Percentiles rank a stretch among this genome's conserved stretches.
phyloP scores from a whole-genome alignment of 2,113 vertebrate genomes.

The Talpa occidentalis region DNA sequence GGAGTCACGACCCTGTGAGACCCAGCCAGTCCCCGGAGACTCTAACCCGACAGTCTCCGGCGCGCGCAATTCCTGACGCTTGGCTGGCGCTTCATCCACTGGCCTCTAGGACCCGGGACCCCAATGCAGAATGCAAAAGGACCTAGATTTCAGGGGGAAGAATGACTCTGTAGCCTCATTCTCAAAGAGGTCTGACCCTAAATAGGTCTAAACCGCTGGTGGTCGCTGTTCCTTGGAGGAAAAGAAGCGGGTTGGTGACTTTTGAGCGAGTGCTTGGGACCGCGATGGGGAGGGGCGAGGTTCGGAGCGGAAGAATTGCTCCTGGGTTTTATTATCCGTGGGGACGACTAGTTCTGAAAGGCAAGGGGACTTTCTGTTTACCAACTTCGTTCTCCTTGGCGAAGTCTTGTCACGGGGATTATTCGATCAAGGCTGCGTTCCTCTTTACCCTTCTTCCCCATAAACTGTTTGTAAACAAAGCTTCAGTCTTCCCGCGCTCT shows the following conservation, averaged over 20 bases:
- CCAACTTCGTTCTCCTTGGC: neutral
- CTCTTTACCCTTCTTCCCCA: neutral
- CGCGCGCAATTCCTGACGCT: no score
- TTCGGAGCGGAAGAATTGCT: neutral
- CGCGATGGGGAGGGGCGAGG: neutral
- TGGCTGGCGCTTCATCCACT: neutral
- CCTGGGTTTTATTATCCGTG: neutral
- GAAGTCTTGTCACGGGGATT: neutral
- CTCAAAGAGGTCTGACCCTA: neutral
- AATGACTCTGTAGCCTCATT: neutral
- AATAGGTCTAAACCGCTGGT: constrained; percentile 28
- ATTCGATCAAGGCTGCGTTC: neutral
- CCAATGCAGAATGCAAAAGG: neutral
- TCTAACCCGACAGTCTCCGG: neutral
- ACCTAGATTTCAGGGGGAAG: neutral
- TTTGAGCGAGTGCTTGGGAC: neutral
- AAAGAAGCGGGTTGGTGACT: constrained; percentile 1
- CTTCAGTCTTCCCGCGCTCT: neutral
- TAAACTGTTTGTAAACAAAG: constrained; percentile 73
- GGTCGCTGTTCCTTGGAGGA: neutral
- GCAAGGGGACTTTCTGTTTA: neutral
- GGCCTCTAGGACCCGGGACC: neutral
- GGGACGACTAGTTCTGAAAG: neutral
- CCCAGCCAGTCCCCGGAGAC: neutral
- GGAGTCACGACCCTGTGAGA: neutral